Evolutionary conservation across 1,140 invertebrate genomes (phyloP).

Genomic region (Matsumurasca onukii): DNA sequence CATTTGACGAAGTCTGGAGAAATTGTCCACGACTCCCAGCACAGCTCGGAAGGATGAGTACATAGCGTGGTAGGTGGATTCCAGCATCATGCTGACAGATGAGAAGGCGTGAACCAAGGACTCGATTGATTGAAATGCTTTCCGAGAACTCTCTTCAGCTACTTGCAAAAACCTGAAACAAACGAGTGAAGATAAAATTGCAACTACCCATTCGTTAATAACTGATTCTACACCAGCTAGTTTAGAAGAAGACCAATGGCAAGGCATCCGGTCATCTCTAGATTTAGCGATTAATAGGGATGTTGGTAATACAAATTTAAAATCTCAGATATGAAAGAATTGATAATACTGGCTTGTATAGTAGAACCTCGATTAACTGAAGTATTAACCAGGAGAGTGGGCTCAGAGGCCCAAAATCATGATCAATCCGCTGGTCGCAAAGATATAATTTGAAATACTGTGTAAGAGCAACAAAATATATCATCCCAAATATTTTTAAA

Average conservation of each 20-base stretch:
- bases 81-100: slow-evolving; percentile 94
- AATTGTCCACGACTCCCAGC: slow-evolving; percentile 92
- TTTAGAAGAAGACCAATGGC: too few species aligned
- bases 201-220: not conserved
- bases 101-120: slow-evolving; percentile 87
- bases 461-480: too few species aligned
- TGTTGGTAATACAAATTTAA: not conserved
- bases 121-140: slow-evolving; percentile 93
- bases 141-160: slow-evolving; percentile 86
- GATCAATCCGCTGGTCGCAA: too few species aligned
- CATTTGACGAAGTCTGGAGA: slow-evolving; percentile 77
- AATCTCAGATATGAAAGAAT: not conserved
- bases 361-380: not conserved
- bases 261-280: too few species aligned
- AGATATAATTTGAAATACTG: too few species aligned
- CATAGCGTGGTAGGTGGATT: slow-evolving; percentile 93
- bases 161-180: slow-evolving; percentile 73
- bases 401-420: too few species aligned
- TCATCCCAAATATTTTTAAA: too few species aligned
- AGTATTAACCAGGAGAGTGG: too few species aligned
- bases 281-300: not conserved
- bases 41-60: slow-evolving; percentile 94
- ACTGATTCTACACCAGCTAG: too few species aligned
- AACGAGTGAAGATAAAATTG: not conserved
- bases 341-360: not conserved